Conservation (phyloP, 1,140 invertebrate species). For the Drosophila grimshawi region DNA sequence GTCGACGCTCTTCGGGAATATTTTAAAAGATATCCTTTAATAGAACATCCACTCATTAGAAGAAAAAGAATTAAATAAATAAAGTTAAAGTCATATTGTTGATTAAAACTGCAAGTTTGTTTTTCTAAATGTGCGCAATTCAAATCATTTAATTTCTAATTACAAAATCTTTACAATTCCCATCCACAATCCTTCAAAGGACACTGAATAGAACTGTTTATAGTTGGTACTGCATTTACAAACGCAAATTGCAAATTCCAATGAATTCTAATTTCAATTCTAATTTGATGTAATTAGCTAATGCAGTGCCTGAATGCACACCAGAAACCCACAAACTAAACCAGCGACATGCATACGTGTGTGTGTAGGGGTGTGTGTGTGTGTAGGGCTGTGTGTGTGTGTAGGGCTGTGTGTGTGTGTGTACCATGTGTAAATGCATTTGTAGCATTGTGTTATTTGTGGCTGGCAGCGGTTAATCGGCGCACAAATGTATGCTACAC, state of each 20-base stretch:
- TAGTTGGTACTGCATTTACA: neutral
- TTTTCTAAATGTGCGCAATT: neutral
- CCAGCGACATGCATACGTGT: neutral
- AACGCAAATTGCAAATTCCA: slow-evolving; percentile 2
- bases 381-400: no score
- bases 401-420: no score
- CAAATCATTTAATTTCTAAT: neutral
- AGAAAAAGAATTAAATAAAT: no score
- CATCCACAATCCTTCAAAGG: neutral
- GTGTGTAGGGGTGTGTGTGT: neutral
- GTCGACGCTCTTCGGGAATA: no score
- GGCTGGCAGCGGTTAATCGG: slow-evolving; percentile 19
- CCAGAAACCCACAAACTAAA: neutral
- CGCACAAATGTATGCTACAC: slow-evolving; percentile 68
- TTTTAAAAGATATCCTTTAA: no score
- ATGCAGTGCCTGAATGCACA: slow-evolving; percentile 3
- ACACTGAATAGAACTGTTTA: neutral
- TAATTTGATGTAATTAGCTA: slow-evolving; percentile 16
- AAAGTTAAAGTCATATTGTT: no score
- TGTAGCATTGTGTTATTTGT: slow-evolving; percentile 8
- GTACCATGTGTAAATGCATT: neutral
- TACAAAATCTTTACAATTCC: no score
- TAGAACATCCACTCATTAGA: no score
- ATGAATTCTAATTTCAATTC: slow-evolving; percentile 6
- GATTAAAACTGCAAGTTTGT: neutral